Conservation (phyloP, 2,113 vertebrate species). For the Strix uralensis region DNA sequence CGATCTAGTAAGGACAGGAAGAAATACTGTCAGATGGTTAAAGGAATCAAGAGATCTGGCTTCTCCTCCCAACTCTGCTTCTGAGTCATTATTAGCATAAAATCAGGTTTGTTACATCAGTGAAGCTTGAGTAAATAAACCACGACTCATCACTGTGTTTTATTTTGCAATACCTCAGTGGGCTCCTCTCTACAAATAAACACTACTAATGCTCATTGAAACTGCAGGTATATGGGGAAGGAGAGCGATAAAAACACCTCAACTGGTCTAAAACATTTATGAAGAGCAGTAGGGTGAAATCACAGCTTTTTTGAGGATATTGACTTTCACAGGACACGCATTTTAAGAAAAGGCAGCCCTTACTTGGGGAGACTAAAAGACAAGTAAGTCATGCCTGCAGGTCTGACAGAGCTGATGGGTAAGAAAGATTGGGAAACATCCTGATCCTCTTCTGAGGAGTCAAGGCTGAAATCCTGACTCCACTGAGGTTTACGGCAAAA, state of each 20-base stretch:
- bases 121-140: slow-evolving; percentile 65
- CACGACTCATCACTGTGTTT: slow-evolving; percentile 50
- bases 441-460: not conserved
- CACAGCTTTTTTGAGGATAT: not conserved
- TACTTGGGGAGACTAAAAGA: not conserved
- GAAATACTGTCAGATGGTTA: not conserved
- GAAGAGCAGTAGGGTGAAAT: not conserved
- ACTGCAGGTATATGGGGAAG: not conserved
- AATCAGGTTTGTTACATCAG: slow-evolving; percentile 69
- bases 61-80: slow-evolving; percentile 39
- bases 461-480: slow-evolving; percentile 19
- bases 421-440: slow-evolving; percentile 13
- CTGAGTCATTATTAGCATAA: slow-evolving; percentile 62
- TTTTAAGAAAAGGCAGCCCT: not conserved
- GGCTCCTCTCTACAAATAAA: slow-evolving; percentile 55
- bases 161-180: slow-evolving; percentile 64
- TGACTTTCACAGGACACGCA: not conserved
- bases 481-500: not conserved
- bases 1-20: not conserved
- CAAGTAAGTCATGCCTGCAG: not conserved
- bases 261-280: not conserved
- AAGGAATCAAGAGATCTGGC: slow-evolving; percentile 46
- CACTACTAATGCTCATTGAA: not conserved
- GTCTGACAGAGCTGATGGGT: not conserved
- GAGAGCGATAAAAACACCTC: not conserved